A percentile compares a stretch with the other conserved stretches of the same genome.
phyloP scores from a whole-genome alignment of 2,888 invertebrate species.

The Dermolepida albohirtum region DNA sequence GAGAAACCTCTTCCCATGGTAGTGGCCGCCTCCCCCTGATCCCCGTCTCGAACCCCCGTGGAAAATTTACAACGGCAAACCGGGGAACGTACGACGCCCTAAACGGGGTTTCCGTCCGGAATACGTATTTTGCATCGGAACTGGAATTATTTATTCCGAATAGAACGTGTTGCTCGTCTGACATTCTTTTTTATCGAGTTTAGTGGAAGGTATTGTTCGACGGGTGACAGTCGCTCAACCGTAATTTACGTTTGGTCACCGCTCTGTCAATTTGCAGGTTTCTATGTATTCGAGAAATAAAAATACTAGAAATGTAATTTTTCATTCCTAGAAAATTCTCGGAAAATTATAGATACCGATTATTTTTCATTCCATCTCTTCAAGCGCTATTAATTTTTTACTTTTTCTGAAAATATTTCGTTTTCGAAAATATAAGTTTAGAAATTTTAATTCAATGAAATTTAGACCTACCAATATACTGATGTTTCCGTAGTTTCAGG shows the following conservation, averaged over 20 bases:
- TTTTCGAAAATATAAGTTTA: too few species aligned
- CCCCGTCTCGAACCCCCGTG: conserved; percentile 7
- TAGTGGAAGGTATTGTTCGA: conserved; percentile 34
- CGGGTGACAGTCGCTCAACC: conserved; percentile 26
- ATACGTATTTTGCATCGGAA: conserved; percentile 42
- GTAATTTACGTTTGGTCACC: conserved; percentile 18
- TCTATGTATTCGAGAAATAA: too few species aligned
- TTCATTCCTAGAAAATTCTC: too few species aligned
- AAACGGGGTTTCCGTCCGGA: conserved; percentile 34
- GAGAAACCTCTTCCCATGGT: neutral
- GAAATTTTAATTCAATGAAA: too few species aligned
- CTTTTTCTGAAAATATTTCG: too few species aligned
- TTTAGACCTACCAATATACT: too few species aligned
- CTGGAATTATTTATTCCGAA: conserved; percentile 41
- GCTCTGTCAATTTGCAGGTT: neutral
- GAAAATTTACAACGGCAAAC: conserved; percentile 35
- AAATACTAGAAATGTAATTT: too few species aligned
- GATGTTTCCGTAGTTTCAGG: too few species aligned
- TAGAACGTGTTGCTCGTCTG: conserved; percentile 34
- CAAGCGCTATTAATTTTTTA: too few species aligned
- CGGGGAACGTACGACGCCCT: conserved; percentile 32
- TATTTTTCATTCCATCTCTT: too few species aligned
- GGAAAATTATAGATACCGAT: too few species aligned
- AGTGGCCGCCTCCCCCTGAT: neutral
- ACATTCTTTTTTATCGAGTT: conserved; percentile 32